Evolutionary conservation across 2,888 invertebrate species (phyloP), one percentile per base, ranked within the genome.

Genomic region (Lepidochitona cinerea): DNA sequence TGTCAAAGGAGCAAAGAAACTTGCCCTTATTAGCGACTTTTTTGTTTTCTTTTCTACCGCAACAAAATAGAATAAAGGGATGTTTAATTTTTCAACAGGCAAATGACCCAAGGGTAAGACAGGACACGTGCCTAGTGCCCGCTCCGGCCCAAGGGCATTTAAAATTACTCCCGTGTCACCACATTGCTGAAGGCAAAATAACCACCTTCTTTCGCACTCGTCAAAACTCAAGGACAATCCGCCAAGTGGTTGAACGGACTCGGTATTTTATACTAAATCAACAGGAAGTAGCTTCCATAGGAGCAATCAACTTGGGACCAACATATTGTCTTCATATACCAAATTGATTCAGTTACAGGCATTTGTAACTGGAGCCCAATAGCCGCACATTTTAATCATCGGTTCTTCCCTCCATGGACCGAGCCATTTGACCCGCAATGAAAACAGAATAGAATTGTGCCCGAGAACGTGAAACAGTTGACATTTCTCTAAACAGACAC

Each of bases 261-360:
- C 12, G 59, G 59, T 59, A 32, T 32, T 29, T 23, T 59, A 1
- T 32, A 1, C 59, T 59, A 26, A 18, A 26, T 32, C 23, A 59
- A 59, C 59, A 59, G 59, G 59, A 59, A 59, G 59, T 26, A 23
- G 12, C 14, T 3, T 23, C 14, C 23, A 59, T 29, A 32, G 32
- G 59, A 29, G 26, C 32, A 59, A 59, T 59, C 59, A 59, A 14
- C 26, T 9, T 32, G 12, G 26, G 12, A 26, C 59, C 32, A 26
- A 59, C 59, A 59, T 59, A 59, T 59, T 59, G 59, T 59, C 59
- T 26, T 59, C 23, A 59, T 59, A 59, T 59, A n/a, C 32, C 32
- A 59, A 59, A 59, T 59, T 59, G 29, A 29, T 29, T 59, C 23
- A 59, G 32, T 14, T 32, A 29, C 14, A 32, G 26, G 29, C 59